Evolutionary conservation across 2,113 vertebrate genomes (phyloP), one percentile per base, ranked within the genome.

Genomic region (Lontra canadensis): DNA sequence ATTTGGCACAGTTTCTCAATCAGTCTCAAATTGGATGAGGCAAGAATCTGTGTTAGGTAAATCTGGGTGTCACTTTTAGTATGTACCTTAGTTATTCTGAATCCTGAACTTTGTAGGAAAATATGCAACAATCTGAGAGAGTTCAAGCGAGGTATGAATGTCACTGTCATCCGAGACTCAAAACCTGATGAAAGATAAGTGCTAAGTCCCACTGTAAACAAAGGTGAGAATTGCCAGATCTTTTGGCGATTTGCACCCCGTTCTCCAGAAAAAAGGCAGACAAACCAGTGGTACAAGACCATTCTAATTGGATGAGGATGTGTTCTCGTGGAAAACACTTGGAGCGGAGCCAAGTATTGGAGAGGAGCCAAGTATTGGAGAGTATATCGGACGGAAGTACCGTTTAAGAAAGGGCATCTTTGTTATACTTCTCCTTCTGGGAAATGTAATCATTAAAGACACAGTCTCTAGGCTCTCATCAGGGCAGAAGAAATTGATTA

Each of bases 1-100:
- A 82, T 47, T 18, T 81, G 20, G 25, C 21, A 88, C 25, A 34
- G 44, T 97, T 97, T 94, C 85, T 78, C 57, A 84, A 65, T 59
- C 39, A 49, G 4, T 49, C 31, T 49, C 59, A 44, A 69, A 61
- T 18, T 4, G 3, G 6, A 63, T 20, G n/a, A 97, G 14, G 52
- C 39, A 92, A 86, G 44, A 39, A 47, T 39, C 13, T 82, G 59
- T 76, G 23, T 79, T 55, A 93, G 31, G 92, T 39, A 95, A 97
- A 96, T 36, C 31, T n/a, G 69, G 20, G 9, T 23, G 3, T 81
- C 49, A 61, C 71, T 88, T 74, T 52, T 67, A 36, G n/a, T 59
- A 86, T 14, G 49, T 7, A 55, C 12, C 25, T 47, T 17, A 29
- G 14, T 18, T 76, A 39, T 10, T 79, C 52, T 5, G 9, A 25